phyloP scores from a whole-genome alignment of 2,113 vertebrate species.

The Hypanus sabinus region DNA sequence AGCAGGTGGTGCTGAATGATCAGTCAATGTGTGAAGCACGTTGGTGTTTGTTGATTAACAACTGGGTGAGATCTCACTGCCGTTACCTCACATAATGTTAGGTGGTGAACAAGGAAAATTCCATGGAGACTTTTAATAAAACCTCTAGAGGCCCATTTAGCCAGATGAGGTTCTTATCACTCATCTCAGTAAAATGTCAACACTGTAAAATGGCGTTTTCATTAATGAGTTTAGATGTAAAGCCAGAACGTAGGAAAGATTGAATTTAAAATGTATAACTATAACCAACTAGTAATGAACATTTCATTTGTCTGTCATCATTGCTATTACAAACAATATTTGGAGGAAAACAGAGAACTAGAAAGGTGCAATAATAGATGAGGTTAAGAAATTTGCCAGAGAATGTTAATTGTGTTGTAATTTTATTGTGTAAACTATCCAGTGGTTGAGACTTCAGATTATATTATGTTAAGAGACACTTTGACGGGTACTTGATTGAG shows the following conservation, averaged over 20 bases:
- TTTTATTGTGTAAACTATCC: not conserved
- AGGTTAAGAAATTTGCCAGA: not conserved
- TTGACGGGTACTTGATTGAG: no score
- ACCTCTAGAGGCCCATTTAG: not conserved
- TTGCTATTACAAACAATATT: not conserved
- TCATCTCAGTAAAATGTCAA: not conserved
- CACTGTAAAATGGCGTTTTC: not conserved
- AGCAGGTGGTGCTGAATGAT: constrained; percentile 4
- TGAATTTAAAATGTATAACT: not conserved
- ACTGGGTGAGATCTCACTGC: not conserved
- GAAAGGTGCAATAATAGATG: not conserved
- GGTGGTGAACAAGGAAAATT: not conserved
- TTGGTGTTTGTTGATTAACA: not conserved
- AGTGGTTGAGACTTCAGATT: not conserved
- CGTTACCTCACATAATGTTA: no score
- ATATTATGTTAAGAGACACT: not conserved
- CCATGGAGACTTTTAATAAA: not conserved
- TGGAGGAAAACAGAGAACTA: not conserved
- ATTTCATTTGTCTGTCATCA: not conserved
- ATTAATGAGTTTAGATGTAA: not conserved
- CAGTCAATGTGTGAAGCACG: not conserved
- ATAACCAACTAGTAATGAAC: not conserved
- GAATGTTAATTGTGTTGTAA: not conserved
- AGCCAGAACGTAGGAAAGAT: not conserved
- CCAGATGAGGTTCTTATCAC: not conserved